Evolutionary conservation across 1,140 invertebrate species (phyloP), one percentile per base, ranked within the genome.

Genomic region (Cataglyphis hispanica): DNA sequence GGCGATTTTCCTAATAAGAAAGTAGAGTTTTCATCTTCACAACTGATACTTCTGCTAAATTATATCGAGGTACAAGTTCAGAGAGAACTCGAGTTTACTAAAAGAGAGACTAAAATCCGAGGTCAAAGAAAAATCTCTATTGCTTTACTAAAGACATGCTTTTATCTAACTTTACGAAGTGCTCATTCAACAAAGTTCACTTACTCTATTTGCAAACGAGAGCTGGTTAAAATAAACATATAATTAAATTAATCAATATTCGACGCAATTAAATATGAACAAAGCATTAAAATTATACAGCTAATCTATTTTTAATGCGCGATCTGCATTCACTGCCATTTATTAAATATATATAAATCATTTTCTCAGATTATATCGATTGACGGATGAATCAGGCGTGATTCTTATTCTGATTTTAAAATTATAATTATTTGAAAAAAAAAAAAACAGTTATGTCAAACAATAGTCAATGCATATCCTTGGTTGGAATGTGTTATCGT

Each of bases 71-170:
- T 6, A 6, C 2, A 50, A 80, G 63, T 69, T 40, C 22, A 27
- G 5, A 19, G 46, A 19, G 64, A 69, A 69, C 64, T 80, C 16
- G 34, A 80, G 77, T 69, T 69, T 53, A 27, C 13, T 22, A n/a
- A n/a, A n/a, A n/a, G n/a, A n/a, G 46, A 56, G 10, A 46, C 31
- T 66, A 50, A 61, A 40, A 46, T 34, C 43, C 16, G 27, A 76
- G 25, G 53, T 84, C 69, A 84, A 75, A 84, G 43, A 19, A 10
- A 56, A 69, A 76, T 76, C 70, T 74, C 58, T 76, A 84, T 76
- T 84, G 37, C 70, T 22, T 69, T 13, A 70, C 37, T 60, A 74
- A 84, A 76, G 56, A 76, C 76, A 34, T 80, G 31, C 63, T 69
- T 80, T 75, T 83, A 58, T 75, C 53, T 63, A 72, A 61, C 56